A percentile compares a stretch with the other conserved stretches of the same genome.
phyloP scores from a whole-genome alignment of 2,113 vertebrate species.

The Bubo blakistoni region DNA sequence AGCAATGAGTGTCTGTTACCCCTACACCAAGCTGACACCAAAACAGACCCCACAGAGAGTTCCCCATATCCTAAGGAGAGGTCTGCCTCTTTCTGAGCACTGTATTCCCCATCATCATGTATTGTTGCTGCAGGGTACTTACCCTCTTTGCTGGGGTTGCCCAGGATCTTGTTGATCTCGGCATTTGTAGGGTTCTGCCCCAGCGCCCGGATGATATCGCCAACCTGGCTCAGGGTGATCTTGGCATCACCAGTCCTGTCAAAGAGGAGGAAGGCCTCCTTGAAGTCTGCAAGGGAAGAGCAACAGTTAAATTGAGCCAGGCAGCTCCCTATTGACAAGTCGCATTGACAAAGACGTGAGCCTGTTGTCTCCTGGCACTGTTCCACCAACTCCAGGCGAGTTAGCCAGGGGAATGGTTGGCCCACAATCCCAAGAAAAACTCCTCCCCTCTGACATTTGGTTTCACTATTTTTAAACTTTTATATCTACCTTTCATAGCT shows the following conservation, averaged over 20 bases:
- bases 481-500: background rate
- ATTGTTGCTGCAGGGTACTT: background rate
- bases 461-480: slow-evolving; percentile 32
- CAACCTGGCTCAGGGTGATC: slow-evolving; percentile 88
- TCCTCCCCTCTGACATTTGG: slow-evolving; percentile 25
- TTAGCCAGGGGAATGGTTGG: background rate
- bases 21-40: background rate
- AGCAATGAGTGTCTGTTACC: background rate
- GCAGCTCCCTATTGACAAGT: background rate
- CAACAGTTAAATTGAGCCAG: background rate
- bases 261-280: slow-evolving; percentile 98
- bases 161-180: slow-evolving; percentile 85
- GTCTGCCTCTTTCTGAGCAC: background rate
- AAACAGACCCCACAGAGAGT: background rate
- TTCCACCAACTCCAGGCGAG: background rate
- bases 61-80: background rate
- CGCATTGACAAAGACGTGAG: background rate
- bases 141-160: slow-evolving; percentile 88
- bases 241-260: slow-evolving; percentile 94
- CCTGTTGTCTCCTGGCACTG: background rate
- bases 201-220: slow-evolving; percentile 93
- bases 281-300: slow-evolving; percentile 87
- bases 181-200: slow-evolving; percentile 98
- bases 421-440: background rate
- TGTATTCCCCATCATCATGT: background rate